phyloP scores from a whole-genome alignment of 2,797 vertebrate species.

The Hydrolagus colliei region DNA sequence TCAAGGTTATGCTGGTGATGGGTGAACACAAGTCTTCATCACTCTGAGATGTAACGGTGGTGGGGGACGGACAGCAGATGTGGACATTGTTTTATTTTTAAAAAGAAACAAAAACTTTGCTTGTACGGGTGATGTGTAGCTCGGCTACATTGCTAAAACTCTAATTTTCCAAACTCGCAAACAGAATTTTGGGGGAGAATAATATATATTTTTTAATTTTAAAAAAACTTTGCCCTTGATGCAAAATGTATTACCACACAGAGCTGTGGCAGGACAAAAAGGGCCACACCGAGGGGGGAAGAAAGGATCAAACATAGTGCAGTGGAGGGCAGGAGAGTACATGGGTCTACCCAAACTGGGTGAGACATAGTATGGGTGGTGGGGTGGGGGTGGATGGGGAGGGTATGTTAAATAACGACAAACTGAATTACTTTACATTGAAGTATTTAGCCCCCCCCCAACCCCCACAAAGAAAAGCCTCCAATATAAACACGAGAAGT shows the following conservation, averaged over 20 bases:
- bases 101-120: not conserved
- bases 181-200: not conserved
- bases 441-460: not conserved
- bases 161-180: not conserved
- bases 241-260: not conserved
- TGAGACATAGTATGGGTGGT: not conserved
- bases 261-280: not conserved
- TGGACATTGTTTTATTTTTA: not conserved
- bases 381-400: not conserved
- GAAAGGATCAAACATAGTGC: too few species aligned
- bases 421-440: not conserved
- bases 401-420: not conserved
- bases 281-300: too few species aligned
- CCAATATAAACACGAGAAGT: not conserved
- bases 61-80: not conserved
- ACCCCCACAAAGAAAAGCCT: not conserved
- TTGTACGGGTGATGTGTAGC: not conserved
- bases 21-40: not conserved
- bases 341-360: not conserved
- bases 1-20: not conserved
- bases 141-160: too few species aligned
- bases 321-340: not conserved
- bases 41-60: not conserved
- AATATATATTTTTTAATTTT: not conserved
- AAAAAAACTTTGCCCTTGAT: not conserved